phyloP scores from a whole-genome alignment of 2,888 invertebrate genomes.

The Hoplodrina blanda region DNA sequence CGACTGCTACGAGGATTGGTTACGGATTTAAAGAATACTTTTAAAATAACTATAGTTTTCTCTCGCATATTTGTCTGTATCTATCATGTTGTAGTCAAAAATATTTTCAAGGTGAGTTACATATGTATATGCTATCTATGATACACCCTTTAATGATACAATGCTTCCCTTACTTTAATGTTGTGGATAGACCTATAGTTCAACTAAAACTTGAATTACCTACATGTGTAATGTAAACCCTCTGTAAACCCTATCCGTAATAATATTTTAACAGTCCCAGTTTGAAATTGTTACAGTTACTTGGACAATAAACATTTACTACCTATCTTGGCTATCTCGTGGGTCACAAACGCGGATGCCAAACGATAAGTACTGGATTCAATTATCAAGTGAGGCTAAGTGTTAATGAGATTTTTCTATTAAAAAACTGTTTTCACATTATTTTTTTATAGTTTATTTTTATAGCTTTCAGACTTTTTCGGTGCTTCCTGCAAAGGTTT shows the following conservation, averaged over 20 bases:
- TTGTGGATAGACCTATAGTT: not conserved
- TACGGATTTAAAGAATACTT: not conserved
- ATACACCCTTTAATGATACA: not conserved
- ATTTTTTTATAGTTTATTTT: not conserved
- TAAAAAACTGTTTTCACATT: not conserved
- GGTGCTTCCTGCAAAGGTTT: too few relatives aligned
- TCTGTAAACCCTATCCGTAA: conserved; percentile 30
- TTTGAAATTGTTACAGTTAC: conserved; percentile 33
- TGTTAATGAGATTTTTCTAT: conserved; percentile 33
- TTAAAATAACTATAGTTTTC: not conserved
- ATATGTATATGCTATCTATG: not conserved
- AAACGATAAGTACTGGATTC: conserved; percentile 47
- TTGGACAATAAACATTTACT: conserved; percentile 40
- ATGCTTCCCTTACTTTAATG: not conserved
- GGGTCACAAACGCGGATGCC: conserved; percentile 29
- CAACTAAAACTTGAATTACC: conserved; percentile 38
- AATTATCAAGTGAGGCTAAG: conserved; percentile 26
- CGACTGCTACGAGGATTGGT: not conserved
- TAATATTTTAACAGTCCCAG: conserved; percentile 35
- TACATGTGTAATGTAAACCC: not conserved
- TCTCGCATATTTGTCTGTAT: not conserved
- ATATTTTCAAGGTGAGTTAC: not conserved
- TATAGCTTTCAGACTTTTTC: too few relatives aligned
- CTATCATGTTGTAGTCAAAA: not conserved
- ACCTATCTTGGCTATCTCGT: conserved; percentile 10